Conservation (phyloP, 2,113 vertebrate species). For the Hyla sarda region DNA sequence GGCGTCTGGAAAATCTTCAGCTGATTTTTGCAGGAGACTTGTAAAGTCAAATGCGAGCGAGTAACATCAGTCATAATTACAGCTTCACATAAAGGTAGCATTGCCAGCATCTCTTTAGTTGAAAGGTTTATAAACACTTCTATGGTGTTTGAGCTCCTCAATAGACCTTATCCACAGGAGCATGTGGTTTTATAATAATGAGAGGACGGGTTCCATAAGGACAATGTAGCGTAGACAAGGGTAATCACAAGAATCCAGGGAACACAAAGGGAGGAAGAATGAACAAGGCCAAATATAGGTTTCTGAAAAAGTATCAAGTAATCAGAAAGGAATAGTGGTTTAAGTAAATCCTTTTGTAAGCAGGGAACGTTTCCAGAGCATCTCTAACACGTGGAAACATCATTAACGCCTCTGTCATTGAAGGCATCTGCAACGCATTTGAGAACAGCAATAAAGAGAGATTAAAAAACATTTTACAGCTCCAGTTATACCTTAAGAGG, state of each 20-base stretch:
- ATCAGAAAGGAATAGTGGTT: slow-evolving; percentile 43
- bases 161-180: neutral
- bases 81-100: neutral
- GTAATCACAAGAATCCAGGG: neutral
- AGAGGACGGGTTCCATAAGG: neutral
- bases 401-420: slow-evolving; percentile 55
- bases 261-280: slow-evolving; percentile 8
- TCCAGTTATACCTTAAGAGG: slow-evolving; percentile 37
- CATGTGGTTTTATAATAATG: slow-evolving; percentile 9
- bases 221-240: slow-evolving; percentile 13
- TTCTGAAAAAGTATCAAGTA: slow-evolving; percentile 34
- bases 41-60: slow-evolving; percentile 10
- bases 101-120: neutral
- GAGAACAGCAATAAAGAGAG: slow-evolving; percentile 51
- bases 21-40: slow-evolving; percentile 20
- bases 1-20: slow-evolving; percentile 24
- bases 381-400: slow-evolving; percentile 55
- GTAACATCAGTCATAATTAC: slow-evolving; percentile 23
- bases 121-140: slow-evolving; percentile 18
- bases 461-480: slow-evolving; percentile 58
- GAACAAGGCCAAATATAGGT: neutral
- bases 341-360: slow-evolving; percentile 49
- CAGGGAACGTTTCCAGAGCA: slow-evolving; percentile 50
- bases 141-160: neutral
- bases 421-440: slow-evolving; percentile 58